Conservation (phyloP, 2,888 invertebrate genomes). For the Ornithoptera alexandrae region DNA sequence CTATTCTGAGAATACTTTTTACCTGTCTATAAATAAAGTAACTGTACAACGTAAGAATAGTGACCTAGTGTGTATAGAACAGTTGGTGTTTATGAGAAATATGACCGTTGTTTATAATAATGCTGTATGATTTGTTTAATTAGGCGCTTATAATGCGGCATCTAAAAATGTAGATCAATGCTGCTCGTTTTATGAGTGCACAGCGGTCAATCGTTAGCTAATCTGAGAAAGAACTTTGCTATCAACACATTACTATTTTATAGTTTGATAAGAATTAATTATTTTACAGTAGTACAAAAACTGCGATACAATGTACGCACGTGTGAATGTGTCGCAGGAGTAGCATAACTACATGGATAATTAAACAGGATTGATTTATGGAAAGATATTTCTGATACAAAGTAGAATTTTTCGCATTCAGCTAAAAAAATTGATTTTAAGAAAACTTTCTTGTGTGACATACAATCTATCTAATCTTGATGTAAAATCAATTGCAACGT, state of each 20-base stretch:
- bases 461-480: background rate
- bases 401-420: background rate
- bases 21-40: slow-evolving; percentile 44
- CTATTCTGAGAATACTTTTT: slow-evolving; percentile 45
- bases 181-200: slow-evolving; percentile 4
- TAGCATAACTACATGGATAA: background rate
- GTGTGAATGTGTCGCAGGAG: background rate
- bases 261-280: background rate
- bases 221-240: background rate
- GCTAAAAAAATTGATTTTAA: background rate
- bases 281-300: background rate
- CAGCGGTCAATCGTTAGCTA: background rate
- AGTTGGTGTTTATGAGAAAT: slow-evolving; percentile 36
- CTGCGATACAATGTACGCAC: background rate
- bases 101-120: background rate
- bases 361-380: background rate
- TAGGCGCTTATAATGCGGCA: slow-evolving; percentile 4
- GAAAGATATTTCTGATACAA: background rate
- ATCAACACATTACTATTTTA: background rate
- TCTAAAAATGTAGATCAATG: slow-evolving; percentile 14
- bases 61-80: slow-evolving; percentile 39
- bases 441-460: background rate
- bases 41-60: slow-evolving; percentile 44
- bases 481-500: background rate
- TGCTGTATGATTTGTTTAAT: slow-evolving; percentile 11